Evolutionary conservation across 2,113 vertebrate genomes (phyloP), one percentile per base, ranked within the genome.

Genomic region (Desmodus rotundus): DNA sequence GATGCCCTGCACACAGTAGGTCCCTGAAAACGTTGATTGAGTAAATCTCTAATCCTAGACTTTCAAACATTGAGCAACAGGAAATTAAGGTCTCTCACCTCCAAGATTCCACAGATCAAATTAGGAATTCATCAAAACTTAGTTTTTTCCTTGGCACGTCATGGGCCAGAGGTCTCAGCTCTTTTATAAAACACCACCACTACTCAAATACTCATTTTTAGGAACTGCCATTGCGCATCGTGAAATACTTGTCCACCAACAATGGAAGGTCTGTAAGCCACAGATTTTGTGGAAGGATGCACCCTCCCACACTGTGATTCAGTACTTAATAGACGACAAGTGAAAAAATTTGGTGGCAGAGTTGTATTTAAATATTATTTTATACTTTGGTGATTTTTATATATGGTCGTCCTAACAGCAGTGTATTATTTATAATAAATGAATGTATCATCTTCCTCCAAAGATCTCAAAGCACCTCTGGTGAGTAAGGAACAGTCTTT

Each of bases 331-430:
- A 47, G 50, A 86, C 16, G 58, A 81, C 33, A 93, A 68, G 87
- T 8, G 52, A 72, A 77, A 93, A 50, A 58, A 87, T 3, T 16
- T 61, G 45, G 19, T 91, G 52, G 11, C 63, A 92, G 4, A 68
- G 43, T 28, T 95, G 67, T 68, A 50, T 70, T 89, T 94, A 85
- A 95, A 76, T 31, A 76, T 84, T 73, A 86, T 54, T 83, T 94
- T 70, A 56, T 85, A 90, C 56, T 80, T 67, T 15, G 43, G 24
- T 20, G 54, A 76, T 45, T 87, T 89, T 92, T 84, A 90, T 20
- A 45, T 45, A 45, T 47, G n/a, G 24, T 26, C 81, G 45, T 47
- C 77, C 16, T 63, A 87, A 72, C 7, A 38, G 41, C 36, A 31
- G 17, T 90, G 28, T 41, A 50, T 70, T 87, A 85, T 45, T 94